Evolutionary conservation across 2,113 vertebrate species (phyloP), one percentile per base, ranked within the genome.

Genomic region (Halcyon malimbica): DNA sequence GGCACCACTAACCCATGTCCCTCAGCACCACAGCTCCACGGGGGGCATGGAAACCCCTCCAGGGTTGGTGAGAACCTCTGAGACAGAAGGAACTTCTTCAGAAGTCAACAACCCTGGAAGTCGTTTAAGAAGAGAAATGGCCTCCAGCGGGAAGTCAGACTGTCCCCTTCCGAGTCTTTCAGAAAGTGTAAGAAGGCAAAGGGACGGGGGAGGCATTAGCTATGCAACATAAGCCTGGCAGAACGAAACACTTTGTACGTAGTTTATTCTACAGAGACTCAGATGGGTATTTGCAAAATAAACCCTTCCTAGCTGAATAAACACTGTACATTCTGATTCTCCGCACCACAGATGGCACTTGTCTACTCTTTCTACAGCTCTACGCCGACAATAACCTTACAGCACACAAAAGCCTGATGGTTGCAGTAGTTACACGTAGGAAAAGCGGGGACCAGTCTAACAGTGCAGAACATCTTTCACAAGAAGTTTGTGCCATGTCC

Each of bases 221-320:
- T 28, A 71, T 7, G 56, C 76, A 87, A 70, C n/a, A 35, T n/a
- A 57, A 69, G 5, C 42, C 35, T 69, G 44, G 67, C 48, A 93
- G 57, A 84, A 94, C n/a, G 16, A 79, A 95, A 48, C 56, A 33
- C 17, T 56, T 53, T 51, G 15, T 57, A 37, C 5, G 0, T 23
- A 51, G 77, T 53, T 93, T 91, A 50, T 82, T 79, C 87, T 79
- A 60, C 74, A 79, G 73, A 91, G 65, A 78, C 68, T 96, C 62
- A 48, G 74, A 87, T n/a, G 48, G 0, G 0, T 79, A 94, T 94
- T 96, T 87, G 74, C 78, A 87, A 95, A 97, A 96, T 65, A 93
- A 94, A 62, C 50, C 57, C 93, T 82, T 87, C 65, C 69, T 70
- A 93, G 81, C 41, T 89, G 77, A 91, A 94, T 91, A 96, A 96